Evolutionary conservation across 2,797 vertebrate species (phyloP).

Genomic region (Tamandua tetradactyla): DNA sequence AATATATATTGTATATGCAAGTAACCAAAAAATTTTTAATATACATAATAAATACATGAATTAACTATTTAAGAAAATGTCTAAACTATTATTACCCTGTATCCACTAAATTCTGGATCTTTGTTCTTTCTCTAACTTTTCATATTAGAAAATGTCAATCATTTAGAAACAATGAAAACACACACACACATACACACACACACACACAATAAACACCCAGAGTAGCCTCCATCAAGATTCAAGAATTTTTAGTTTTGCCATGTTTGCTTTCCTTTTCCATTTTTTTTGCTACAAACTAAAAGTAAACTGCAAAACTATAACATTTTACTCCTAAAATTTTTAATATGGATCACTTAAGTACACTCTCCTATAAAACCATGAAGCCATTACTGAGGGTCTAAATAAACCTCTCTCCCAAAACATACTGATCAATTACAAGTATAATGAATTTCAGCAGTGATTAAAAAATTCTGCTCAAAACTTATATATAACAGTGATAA

Average conservation of each 20-base stretch:
- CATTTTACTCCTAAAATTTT: slow-evolving; percentile 34
- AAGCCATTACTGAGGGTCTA: neutral
- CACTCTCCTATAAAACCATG: slow-evolving; percentile 35
- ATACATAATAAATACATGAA: neutral
- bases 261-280: neutral
- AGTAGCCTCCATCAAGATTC: neutral
- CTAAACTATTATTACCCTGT: slow-evolving; percentile 16
- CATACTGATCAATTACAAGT: neutral
- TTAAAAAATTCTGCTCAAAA: neutral
- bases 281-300: slow-evolving; percentile 16
- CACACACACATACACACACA: neutral
- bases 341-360: neutral
- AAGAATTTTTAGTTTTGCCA: slow-evolving; percentile 42
- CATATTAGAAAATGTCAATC: slow-evolving; percentile 25
- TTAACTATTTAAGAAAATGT: slow-evolving; percentile 28
- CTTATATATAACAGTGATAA: neutral
- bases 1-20: slow-evolving; percentile 27
- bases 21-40: neutral
- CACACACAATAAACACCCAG: neutral
- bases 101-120: slow-evolving; percentile 3
- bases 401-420: slow-evolving; percentile 2
- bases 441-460: neutral
- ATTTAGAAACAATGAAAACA: no score
- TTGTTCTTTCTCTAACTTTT: neutral
- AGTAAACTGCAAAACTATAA: slow-evolving; percentile 13